These are phyloP conservation scores for Eupithecia tripunctaria DNA, from an alignment of 2,888 invertebrate species.

Conservation along the genomic window DNA sequence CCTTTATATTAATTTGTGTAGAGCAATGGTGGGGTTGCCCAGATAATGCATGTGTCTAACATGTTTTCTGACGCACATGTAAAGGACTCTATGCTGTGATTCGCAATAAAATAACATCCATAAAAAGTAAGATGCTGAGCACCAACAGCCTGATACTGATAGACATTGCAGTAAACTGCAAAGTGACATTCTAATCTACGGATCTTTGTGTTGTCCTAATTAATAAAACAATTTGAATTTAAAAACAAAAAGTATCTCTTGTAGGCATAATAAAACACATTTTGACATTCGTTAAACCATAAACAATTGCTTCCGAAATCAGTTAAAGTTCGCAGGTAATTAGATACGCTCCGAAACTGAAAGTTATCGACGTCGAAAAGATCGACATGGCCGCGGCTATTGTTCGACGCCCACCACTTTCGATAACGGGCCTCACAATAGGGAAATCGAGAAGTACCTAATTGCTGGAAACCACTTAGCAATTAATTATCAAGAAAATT, in stretches of 20 bases:
- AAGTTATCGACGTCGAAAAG: slow-evolving; percentile 56
- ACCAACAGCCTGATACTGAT: too few relatives aligned
- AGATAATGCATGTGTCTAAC: too few relatives aligned
- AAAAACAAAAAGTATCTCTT: not conserved
- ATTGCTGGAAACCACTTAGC: slow-evolving; percentile 32
- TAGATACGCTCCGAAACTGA: slow-evolving; percentile 53
- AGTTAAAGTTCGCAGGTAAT: slow-evolving; percentile 6
- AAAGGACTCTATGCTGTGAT: too few relatives aligned
- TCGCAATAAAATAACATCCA: too few relatives aligned
- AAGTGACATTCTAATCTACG: too few relatives aligned
- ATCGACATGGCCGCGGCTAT: slow-evolving; percentile 40
- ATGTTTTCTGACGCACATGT: too few relatives aligned
- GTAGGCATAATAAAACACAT: not conserved
- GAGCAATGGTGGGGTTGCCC: too few relatives aligned
- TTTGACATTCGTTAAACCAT: not conserved
- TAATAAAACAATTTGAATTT: too few relatives aligned
- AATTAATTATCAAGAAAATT: slow-evolving; percentile 5
- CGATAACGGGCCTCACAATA: slow-evolving; percentile 41
- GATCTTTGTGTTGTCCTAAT: too few relatives aligned
- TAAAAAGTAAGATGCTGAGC: too few relatives aligned
- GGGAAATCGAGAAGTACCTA: slow-evolving; percentile 40
- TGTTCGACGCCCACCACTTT: slow-evolving; percentile 44
- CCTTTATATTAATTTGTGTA: too few relatives aligned
- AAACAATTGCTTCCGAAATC: slow-evolving; percentile 4
- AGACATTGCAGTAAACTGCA: too few relatives aligned